A percentile compares a stretch with the other conserved stretches of the same genome.
Conservation (phyloP, 2,797 vertebrate species). For the Apogon hyalosoma region DNA sequence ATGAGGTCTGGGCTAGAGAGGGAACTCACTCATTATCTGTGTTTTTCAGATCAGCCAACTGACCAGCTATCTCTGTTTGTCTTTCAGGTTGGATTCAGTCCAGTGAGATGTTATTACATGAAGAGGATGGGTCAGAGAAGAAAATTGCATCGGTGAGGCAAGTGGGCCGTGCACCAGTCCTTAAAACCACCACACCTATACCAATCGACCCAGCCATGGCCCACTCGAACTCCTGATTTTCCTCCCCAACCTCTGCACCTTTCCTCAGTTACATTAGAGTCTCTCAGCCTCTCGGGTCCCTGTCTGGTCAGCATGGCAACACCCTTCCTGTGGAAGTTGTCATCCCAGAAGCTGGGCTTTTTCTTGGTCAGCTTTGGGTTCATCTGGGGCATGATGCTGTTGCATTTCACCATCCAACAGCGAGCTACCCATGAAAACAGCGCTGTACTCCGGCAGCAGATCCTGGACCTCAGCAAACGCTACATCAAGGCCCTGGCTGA, state of each 20-base stretch:
- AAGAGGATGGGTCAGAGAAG: conserved; percentile 62
- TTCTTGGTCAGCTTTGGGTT: conserved; percentile 99
- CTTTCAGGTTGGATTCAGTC: conserved; percentile 14
- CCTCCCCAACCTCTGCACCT: conserved; percentile 12
- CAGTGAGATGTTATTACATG: conserved; percentile 53
- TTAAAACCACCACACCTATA: conserved; percentile 15
- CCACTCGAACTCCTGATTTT: conserved; percentile 72
- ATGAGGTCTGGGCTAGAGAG: neutral
- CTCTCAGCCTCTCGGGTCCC: conserved; percentile 10
- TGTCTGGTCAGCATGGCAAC: conserved; percentile 87
- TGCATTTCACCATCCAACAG: conserved; percentile 99
- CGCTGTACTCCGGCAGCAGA: conserved; percentile 94
- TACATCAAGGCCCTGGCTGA: conserved; percentile 98
- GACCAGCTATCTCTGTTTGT: conserved; percentile 10
- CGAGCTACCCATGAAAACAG: conserved; percentile 95
- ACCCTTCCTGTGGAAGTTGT: conserved; percentile 95
- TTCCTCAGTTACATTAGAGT: conserved; percentile 14
- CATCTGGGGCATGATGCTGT: conserved; percentile 99
- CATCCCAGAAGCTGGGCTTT: conserved; percentile 98
- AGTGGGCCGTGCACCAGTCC: conserved; percentile 7
- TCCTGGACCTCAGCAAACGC: conserved; percentile 98
- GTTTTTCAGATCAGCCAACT: conserved; percentile 10
- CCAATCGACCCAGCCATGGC: conserved; percentile 66
- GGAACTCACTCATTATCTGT: conserved; percentile 27
- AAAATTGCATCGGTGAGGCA: conserved; percentile 52